These are phyloP conservation scores for Aleiodes alternator DNA, from an alignment of 2,888 invertebrate species.

Conservation along the genomic window DNA sequence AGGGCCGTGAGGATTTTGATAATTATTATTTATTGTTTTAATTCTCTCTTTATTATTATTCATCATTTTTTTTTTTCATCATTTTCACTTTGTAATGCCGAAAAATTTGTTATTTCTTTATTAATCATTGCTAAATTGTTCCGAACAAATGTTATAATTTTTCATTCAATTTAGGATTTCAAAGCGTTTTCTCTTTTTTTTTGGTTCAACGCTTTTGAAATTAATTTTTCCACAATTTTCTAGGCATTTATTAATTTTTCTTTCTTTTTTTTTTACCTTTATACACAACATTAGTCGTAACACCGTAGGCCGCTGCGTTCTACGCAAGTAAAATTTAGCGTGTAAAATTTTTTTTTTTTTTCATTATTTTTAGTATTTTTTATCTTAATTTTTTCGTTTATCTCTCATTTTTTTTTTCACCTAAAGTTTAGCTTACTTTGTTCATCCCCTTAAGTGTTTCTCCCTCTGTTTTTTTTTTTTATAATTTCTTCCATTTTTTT, in stretches of 20 bases:
- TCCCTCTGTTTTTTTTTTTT: constrained; percentile 20
- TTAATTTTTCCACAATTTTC: constrained; percentile 48
- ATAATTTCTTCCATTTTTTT: constrained; percentile 39
- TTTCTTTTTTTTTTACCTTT: constrained; percentile 50
- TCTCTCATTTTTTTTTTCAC: constrained; percentile 58
- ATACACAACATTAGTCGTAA: constrained; percentile 60
- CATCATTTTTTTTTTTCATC: not conserved
- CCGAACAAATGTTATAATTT: constrained; percentile 40
- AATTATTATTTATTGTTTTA: constrained; percentile 52
- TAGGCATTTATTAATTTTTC: constrained; percentile 34
- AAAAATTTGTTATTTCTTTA: constrained; percentile 51
- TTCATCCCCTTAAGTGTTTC: constrained; percentile 38
- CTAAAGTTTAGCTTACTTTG: constrained; percentile 48
- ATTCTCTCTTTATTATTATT: constrained; percentile 40
- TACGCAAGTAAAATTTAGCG: constrained; percentile 71
- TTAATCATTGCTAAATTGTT: constrained; percentile 48
- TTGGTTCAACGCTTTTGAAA: constrained; percentile 1
- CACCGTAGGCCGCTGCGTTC: constrained; percentile 69
- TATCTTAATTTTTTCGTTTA: constrained; percentile 49
- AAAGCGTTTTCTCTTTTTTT: not conserved
- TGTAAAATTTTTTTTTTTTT: constrained; percentile 66
- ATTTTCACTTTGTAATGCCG: constrained; percentile 45
- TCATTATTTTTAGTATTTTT: constrained; percentile 53
- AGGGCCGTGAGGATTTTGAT: constrained; percentile 53
- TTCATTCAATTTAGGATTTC: constrained; percentile 36